Percentiles rank a stretch among this genome's conserved stretches.
Evolutionary conservation across 1,140 invertebrate genomes (phyloP).

Genomic region (Leptopilina boulardi): DNA sequence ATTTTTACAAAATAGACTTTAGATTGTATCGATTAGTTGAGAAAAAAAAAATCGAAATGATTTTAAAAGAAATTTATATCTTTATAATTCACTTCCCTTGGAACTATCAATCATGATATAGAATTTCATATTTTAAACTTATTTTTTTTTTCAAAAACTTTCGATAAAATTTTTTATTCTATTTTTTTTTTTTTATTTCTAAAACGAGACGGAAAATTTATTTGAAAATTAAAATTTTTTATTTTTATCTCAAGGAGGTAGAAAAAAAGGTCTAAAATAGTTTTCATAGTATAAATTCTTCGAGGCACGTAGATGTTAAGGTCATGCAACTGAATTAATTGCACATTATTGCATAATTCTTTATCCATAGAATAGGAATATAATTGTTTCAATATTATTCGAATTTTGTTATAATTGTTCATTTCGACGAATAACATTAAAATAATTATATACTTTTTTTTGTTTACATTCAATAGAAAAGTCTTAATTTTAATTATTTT

Average conservation of each 20-base stretch:
- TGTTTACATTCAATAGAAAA: no score
- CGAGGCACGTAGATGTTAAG: constrained; percentile 19
- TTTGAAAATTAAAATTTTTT: not conserved
- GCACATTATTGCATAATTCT: constrained; percentile 12
- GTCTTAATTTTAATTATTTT: no score
- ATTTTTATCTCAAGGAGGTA: not conserved
- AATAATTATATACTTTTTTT: no score
- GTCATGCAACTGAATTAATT: constrained; percentile 21
- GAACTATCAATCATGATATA: not conserved
- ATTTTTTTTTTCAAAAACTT: no score
- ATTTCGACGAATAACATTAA: no score
- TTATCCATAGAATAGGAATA: constrained; percentile 13
- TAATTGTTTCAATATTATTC: constrained; percentile 8
- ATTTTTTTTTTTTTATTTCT: not conserved
- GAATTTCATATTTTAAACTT: no score
- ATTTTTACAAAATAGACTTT: constrained; percentile 17
- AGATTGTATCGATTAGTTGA: not conserved
- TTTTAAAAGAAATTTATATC: not conserved
- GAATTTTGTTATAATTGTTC: not conserved
- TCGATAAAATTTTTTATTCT: not conserved
- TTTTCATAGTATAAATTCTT: not conserved
- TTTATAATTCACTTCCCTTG: constrained; percentile 1
- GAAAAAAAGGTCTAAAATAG: constrained; percentile 15
- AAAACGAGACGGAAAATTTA: not conserved
- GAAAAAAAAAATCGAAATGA: not conserved